Evolutionary conservation across 1,140 invertebrate genomes (phyloP).

Genomic region (Scaptodrosophila lebanonensis): DNA sequence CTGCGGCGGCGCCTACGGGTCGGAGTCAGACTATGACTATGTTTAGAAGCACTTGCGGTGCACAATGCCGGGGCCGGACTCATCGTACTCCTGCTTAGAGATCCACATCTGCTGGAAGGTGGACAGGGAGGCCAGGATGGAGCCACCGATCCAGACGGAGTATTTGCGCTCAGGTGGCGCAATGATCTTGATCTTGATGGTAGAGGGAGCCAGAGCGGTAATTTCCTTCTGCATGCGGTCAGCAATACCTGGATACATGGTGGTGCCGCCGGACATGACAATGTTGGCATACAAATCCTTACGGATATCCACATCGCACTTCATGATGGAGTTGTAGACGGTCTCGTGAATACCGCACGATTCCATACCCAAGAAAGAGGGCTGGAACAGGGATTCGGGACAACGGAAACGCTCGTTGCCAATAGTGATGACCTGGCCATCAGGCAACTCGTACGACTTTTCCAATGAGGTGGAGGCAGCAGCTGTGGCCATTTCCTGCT

Average conservation of each 20-base stretch:
- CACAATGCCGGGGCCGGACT: slow-evolving; percentile 94
- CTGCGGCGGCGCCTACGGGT: slow-evolving; percentile 35
- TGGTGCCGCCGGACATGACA: slow-evolving; percentile 96
- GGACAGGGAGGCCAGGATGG: slow-evolving; percentile 90
- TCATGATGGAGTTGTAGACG: slow-evolving; percentile 98
- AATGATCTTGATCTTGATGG: slow-evolving; percentile 97
- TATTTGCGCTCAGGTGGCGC: slow-evolving; percentile 95
- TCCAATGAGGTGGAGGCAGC: slow-evolving; percentile 93
- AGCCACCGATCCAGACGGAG: slow-evolving; percentile 94
- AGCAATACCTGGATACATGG: slow-evolving; percentile 95
- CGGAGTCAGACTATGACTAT: background rate
- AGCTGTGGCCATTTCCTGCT: slow-evolving; percentile 96
- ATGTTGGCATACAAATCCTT: slow-evolving; percentile 98
- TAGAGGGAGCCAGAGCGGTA: slow-evolving; percentile 89
- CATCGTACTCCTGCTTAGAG: slow-evolving; percentile 96
- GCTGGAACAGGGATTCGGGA: slow-evolving; percentile 97
- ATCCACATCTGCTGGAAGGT: slow-evolving; percentile 98
- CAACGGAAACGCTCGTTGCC: slow-evolving; percentile 98
- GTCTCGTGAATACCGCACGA: slow-evolving; percentile 96
- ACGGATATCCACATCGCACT: slow-evolving; percentile 95
- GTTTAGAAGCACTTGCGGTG: slow-evolving; percentile 97
- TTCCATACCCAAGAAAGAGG: slow-evolving; percentile 97
- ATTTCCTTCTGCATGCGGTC: slow-evolving; percentile 95
- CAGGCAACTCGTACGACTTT: slow-evolving; percentile 96
- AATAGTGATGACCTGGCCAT: slow-evolving; percentile 97